A percentile compares a stretch with the other conserved stretches of the same genome.
These are phyloP conservation scores for Drosophila melanosoma DNA, from an alignment of 2,888 invertebrate species.

Conservation along the genomic window DNA sequence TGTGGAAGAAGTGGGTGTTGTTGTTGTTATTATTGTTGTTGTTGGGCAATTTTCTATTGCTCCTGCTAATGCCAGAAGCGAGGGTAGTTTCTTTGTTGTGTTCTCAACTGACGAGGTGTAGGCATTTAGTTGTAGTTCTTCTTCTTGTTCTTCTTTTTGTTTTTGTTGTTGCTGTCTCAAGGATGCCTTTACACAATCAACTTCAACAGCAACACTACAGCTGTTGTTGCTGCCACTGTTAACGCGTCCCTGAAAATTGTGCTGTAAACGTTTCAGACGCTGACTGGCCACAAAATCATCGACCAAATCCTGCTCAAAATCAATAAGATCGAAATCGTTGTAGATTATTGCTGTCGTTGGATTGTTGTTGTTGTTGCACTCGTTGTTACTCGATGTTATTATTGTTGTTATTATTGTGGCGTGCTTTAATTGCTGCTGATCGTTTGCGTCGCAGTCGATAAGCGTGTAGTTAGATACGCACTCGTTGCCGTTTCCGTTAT, in stretches of 20 bases:
- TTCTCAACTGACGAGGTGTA: conserved; percentile 39
- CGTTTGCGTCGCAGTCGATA: conserved; percentile 14
- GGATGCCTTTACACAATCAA: conserved; percentile 75
- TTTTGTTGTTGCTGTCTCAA: conserved; percentile 62
- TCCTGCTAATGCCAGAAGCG: conserved; percentile 10
- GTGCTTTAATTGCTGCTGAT: conserved; percentile 11
- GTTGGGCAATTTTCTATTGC: conserved; percentile 14
- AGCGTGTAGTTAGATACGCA: conserved; percentile 15
- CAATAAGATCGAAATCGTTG: conserved; percentile 71
- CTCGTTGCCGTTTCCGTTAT: conserved; percentile 3
- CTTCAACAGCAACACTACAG: conserved; percentile 41
- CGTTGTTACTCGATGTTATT: conserved; percentile 15
- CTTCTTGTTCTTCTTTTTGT: conserved; percentile 23
- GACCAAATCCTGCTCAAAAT: conserved; percentile 67
- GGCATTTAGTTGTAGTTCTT: conserved; percentile 51
- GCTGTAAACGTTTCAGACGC: conserved; percentile 86
- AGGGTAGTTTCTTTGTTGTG: conserved; percentile 70
- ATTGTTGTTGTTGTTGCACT: conserved; percentile 17
- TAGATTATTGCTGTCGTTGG: conserved; percentile 62
- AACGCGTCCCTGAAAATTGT: conserved; percentile 83
- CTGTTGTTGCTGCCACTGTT: conserved; percentile 55
- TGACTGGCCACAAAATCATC: conserved; percentile 85
- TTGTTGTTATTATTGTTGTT: conserved; percentile 11
- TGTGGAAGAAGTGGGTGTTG: conserved; percentile 12
- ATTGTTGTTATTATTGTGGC: background rate